These are phyloP conservation scores for Lepidochrysops patricia DNA, from an alignment of 2,888 invertebrate genomes.

Conservation along the genomic window DNA sequence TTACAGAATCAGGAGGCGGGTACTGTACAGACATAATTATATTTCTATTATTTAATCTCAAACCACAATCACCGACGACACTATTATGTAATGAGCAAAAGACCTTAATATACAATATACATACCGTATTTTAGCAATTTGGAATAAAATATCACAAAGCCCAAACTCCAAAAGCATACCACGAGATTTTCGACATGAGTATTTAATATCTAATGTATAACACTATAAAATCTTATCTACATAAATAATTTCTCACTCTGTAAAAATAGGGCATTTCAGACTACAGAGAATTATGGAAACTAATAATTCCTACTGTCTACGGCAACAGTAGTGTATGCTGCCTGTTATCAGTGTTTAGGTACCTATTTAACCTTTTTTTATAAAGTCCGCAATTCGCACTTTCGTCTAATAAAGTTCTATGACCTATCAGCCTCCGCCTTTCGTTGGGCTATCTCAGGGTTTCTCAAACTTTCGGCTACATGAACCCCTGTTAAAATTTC, in stretches of 20 bases:
- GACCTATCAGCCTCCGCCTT: no score
- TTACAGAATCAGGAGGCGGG: no score
- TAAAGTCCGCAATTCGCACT: neutral
- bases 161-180: constrained; percentile 8
- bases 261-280: neutral
- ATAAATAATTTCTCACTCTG: neutral
- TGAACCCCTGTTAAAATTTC: no score
- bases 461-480: no score
- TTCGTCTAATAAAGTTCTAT: no score
- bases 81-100: neutral
- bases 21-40: no score
- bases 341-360: no score
- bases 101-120: neutral
- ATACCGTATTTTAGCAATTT: neutral
- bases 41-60: neutral
- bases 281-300: no score
- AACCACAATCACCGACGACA: neutral
- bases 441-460: no score
- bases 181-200: constrained; percentile 12
- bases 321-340: neutral
- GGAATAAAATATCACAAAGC: constrained; percentile 11
- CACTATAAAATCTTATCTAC: neutral
- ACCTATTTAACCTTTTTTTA: no score
- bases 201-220: constrained; percentile 12
- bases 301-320: neutral